Evolutionary conservation across 1,140 invertebrate species (phyloP).

Genomic region (Megalopta genalis): DNA sequence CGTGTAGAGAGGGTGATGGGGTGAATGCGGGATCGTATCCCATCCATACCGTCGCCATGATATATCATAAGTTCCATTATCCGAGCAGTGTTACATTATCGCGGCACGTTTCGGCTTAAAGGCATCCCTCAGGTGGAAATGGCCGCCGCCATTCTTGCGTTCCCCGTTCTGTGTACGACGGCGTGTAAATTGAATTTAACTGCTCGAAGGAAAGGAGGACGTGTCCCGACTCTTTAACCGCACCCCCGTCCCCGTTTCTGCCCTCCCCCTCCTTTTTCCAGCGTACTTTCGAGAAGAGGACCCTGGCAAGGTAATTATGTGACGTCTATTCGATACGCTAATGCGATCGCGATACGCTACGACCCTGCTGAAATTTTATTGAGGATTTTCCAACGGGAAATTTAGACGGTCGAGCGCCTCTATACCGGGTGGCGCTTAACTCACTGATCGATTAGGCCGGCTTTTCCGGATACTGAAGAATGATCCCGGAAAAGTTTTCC

Average conservation of each 20-base stretch:
- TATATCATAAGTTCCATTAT: slow-evolving; percentile 72
- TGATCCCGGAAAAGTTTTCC: too few relatives aligned
- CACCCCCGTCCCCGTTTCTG: neutral
- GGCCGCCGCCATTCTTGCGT: slow-evolving; percentile 54
- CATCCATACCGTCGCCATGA: slow-evolving; percentile 56
- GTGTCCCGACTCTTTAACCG: slow-evolving; percentile 57
- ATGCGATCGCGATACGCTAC: neutral
- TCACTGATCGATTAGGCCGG: too few relatives aligned
- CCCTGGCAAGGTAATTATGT: slow-evolving; percentile 26
- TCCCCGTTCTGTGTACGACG: slow-evolving; percentile 41
- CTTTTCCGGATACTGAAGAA: too few relatives aligned
- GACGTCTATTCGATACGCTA: slow-evolving; percentile 7
- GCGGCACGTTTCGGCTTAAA: slow-evolving; percentile 68
- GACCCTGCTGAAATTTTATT: slow-evolving; percentile 1
- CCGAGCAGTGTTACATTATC: slow-evolving; percentile 67
- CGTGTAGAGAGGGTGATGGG: slow-evolving; percentile 3
- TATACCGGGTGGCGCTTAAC: too few relatives aligned
- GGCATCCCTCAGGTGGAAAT: slow-evolving; percentile 66
- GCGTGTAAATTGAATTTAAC: slow-evolving; percentile 63
- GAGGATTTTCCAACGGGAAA: neutral
- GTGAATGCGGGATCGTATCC: slow-evolving; percentile 41
- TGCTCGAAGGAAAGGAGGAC: slow-evolving; percentile 46
- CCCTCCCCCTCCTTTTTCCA: neutral
- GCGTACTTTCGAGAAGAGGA: neutral
- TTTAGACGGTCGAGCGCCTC: neutral